These are phyloP conservation scores for Eptatretus burgeri DNA, from an alignment of 2,113 vertebrate genomes.

Conservation along the genomic window DNA sequence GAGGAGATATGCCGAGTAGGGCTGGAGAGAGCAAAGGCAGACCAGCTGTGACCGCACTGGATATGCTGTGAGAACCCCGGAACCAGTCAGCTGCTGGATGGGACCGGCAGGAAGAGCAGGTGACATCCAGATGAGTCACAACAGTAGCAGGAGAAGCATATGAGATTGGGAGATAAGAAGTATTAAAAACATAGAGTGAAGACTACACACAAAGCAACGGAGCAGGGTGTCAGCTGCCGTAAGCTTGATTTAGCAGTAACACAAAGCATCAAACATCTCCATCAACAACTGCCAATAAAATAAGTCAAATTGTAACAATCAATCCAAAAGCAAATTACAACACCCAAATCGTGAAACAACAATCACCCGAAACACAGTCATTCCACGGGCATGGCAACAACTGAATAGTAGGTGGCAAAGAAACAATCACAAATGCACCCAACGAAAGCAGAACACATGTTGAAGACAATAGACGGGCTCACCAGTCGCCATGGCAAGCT, in stretches of 20 bases:
- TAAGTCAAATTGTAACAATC: background rate
- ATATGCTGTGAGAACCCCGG: conserved; percentile 1
- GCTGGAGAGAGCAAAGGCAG: background rate
- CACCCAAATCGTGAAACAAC: background rate
- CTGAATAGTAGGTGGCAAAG: too few species aligned
- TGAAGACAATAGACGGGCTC: background rate
- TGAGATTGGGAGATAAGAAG: too few species aligned
- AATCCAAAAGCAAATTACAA: background rate
- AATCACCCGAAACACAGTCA: conserved; percentile 1
- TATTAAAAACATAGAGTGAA: too few species aligned
- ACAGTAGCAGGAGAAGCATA: too few species aligned
- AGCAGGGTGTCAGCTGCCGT: too few species aligned
- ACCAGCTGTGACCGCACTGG: background rate
- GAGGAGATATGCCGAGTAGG: background rate
- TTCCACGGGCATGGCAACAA: background rate
- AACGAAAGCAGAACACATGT: too few species aligned
- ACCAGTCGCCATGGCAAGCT: conserved; percentile 5
- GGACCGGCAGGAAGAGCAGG: background rate
- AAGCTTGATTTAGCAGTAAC: too few species aligned
- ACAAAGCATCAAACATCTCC: too few species aligned
- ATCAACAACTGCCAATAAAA: too few species aligned
- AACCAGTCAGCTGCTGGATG: conserved; percentile 2
- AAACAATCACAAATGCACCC: too few species aligned
- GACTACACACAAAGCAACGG: too few species aligned
- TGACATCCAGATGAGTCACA: too few species aligned